Conservation (phyloP, 2,113 vertebrate species). For the Uria lomvia region DNA sequence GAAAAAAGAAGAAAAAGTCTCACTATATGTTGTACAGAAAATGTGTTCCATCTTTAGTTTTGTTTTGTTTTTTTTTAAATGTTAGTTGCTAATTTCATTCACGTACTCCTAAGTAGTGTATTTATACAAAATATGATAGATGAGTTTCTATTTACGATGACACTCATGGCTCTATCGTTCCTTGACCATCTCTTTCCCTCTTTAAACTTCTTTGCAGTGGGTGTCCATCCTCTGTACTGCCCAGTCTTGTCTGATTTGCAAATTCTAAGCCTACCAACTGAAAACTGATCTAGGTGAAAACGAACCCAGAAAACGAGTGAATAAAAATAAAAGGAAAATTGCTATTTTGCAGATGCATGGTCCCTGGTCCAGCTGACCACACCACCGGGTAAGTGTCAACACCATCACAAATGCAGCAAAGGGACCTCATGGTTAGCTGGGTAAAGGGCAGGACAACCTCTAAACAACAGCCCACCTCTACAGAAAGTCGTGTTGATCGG, state of each 20-base stretch:
- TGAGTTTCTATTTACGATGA: neutral
- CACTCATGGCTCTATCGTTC: neutral
- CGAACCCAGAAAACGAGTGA: neutral
- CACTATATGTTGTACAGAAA: neutral
- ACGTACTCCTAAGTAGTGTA: neutral
- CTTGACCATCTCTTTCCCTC: neutral
- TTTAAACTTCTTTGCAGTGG: neutral
- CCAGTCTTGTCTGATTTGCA: neutral
- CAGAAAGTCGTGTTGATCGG: neutral
- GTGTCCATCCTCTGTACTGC: neutral
- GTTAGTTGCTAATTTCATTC: neutral
- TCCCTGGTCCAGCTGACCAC: neutral
- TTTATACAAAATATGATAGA: neutral
- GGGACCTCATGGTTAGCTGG: neutral
- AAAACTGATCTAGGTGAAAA: neutral
- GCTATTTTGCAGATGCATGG: neutral
- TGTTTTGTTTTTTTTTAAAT: neutral
- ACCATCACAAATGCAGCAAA: neutral
- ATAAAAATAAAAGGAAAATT: neutral
- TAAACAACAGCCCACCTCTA: accelerated
- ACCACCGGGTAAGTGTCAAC: neutral
- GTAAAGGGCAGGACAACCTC: neutral
- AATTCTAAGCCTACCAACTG: neutral
- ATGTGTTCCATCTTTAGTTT: neutral
- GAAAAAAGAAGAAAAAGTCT: neutral